A percentile compares a stretch with the other conserved stretches of the same genome.
phyloP scores from a whole-genome alignment of 2,888 invertebrate species.

The Acrocera orbiculus region DNA sequence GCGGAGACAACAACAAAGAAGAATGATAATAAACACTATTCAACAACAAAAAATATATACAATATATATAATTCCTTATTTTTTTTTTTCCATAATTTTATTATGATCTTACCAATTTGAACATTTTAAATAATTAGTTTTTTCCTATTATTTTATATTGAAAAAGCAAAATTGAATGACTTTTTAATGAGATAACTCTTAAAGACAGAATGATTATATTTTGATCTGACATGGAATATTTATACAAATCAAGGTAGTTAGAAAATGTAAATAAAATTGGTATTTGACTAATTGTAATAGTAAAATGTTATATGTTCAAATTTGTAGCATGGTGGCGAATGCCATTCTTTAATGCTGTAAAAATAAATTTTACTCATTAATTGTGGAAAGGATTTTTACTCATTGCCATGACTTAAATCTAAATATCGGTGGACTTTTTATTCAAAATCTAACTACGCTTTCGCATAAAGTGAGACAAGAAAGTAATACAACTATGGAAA shows the following conservation, averaged over 20 bases:
- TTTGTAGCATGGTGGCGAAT: too few species aligned
- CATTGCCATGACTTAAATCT: too few species aligned
- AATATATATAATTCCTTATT: not conserved
- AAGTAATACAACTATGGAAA: too few species aligned
- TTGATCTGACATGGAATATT: constrained; percentile 23
- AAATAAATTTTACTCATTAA: too few species aligned
- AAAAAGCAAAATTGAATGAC: not conserved
- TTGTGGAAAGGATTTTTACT: too few species aligned
- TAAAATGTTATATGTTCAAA: too few species aligned
- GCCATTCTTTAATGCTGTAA: too few species aligned
- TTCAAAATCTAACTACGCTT: too few species aligned
- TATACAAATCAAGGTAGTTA: constrained; percentile 19
- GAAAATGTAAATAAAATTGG: too few species aligned
- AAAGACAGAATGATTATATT: constrained; percentile 26
- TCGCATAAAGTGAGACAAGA: too few species aligned
- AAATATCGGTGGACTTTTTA: too few species aligned
- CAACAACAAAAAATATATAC: constrained; percentile 3
- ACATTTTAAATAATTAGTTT: constrained; percentile 24
- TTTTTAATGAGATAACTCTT: constrained; percentile 6
- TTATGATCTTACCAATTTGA: constrained; percentile 28
- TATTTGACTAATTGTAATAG: too few species aligned
- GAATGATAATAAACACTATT: constrained; percentile 27
- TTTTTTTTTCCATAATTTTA: not conserved
- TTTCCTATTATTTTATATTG: not conserved
- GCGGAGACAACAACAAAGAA: constrained; percentile 31